A percentile compares a stretch with the other conserved stretches of the same genome.
phyloP scores from a whole-genome alignment of 2,113 vertebrate genomes.

The Carassius carassius region DNA sequence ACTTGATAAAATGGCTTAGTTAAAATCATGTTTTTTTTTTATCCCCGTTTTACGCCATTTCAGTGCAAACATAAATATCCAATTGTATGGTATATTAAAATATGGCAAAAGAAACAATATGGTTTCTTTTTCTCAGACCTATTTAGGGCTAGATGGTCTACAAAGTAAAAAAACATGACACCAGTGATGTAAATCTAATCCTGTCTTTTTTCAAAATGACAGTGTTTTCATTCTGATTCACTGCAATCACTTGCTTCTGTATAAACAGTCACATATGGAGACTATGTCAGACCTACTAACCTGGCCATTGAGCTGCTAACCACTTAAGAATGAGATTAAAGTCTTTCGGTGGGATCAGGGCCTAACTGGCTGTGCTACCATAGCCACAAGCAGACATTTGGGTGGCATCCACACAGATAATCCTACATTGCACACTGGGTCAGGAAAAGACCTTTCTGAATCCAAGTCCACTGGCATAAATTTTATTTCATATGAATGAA shows the following conservation, averaged over 20 bases:
- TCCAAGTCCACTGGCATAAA: slow-evolving; percentile 2
- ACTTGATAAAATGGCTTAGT: not conserved
- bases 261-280: slow-evolving; percentile 65
- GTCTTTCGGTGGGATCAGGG: slow-evolving; percentile 68
- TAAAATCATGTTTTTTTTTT: not conserved
- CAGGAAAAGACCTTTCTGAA: slow-evolving; percentile 7
- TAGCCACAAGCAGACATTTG: slow-evolving; percentile 34
- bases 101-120: not conserved
- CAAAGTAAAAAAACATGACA: not conserved
- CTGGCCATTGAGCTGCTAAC: slow-evolving; percentile 59
- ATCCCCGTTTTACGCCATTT: not conserved
- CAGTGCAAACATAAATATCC: not conserved
- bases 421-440: slow-evolving; percentile 18
- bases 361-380: slow-evolving; percentile 35
- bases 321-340: slow-evolving; percentile 69
- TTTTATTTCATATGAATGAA: not conserved
- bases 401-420: slow-evolving; percentile 39
- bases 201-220: not conserved
- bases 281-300: slow-evolving; percentile 61
- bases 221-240: slow-evolving; percentile 19
- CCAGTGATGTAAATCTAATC: not conserved
- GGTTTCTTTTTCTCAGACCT: not conserved
- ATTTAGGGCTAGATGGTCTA: not conserved
- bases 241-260: slow-evolving; percentile 56
- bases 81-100: not conserved